phyloP scores from a whole-genome alignment of 1,140 invertebrate species.

The Cheumatopsyche charites region DNA sequence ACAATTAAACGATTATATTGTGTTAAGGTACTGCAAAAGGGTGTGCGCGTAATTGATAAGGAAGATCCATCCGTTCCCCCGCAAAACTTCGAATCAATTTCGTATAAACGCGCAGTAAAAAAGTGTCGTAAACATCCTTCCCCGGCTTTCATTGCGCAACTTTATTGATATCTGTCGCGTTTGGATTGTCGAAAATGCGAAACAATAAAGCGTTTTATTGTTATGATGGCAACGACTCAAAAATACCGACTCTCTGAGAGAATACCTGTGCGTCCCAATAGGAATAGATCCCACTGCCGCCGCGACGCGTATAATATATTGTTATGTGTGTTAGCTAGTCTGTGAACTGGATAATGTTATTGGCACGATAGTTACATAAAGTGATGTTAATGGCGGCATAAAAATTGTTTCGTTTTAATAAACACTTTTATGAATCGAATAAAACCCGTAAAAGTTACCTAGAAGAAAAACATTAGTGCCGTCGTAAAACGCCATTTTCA shows the following conservation, averaged over 20 bases:
- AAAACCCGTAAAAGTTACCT: slow-evolving; percentile 19
- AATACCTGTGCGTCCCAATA: not conserved
- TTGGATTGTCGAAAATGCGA: not conserved
- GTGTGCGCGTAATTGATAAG: not conserved
- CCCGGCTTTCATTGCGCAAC: not conserved
- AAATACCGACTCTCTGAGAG: not conserved
- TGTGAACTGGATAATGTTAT: slow-evolving; percentile 20
- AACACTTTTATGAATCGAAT: slow-evolving; percentile 32
- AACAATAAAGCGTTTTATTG: slow-evolving; percentile 2
- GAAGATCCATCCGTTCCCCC: not conserved
- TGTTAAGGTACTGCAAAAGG: not conserved
- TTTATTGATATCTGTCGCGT: slow-evolving; percentile 2
- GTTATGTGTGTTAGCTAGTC: not conserved
- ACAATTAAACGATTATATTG: not conserved
- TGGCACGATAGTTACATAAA: slow-evolving; percentile 29
- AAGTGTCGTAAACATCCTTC: not conserved
- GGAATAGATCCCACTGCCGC: not conserved
- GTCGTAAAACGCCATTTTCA: slow-evolving; percentile 18
- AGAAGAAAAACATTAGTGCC: slow-evolving; percentile 25
- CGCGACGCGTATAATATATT: not conserved
- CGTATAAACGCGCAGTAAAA: slow-evolving; percentile 7
- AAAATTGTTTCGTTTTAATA: slow-evolving; percentile 33
- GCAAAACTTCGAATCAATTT: not conserved
- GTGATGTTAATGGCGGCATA: slow-evolving; percentile 25
- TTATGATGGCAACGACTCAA: not conserved